Base-by-base conservation (phyloP, 2,797 vertebrate species). In the Limnodromus scolopaceus region DNA sequence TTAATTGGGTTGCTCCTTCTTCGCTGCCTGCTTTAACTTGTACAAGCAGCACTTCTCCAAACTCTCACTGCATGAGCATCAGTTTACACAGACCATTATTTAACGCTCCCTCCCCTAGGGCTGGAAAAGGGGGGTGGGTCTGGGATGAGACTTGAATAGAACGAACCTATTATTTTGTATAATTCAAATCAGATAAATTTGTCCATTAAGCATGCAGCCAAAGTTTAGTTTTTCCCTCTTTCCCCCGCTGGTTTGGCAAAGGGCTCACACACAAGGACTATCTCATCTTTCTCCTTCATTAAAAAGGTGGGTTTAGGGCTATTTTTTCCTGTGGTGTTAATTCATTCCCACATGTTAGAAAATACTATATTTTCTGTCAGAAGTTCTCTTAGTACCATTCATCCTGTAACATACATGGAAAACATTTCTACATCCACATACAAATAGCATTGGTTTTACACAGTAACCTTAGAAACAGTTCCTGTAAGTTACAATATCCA, bases 51-150 rank as follows among this genome's bases (percentile, higher is more conserved):
- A 49, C 95, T 92, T 89, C 95, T 84, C 84, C 81, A 75, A 93
- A 87, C 96, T 78, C 94, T 86, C 45, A 49, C 93, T 83, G 97
- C 93, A 92, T 48, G 94, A 96, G 97, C 97, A 97, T 98, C 98
- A 94, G 97, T 97, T 98, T 97, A 98, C 98, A 97, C 91, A 95
- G 97, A 81, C 95, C 96, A 95, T 97, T 94, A 97, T 97, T 95
- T 96, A 97, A 96, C 78, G 49, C 95, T 96, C 97, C 97, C 97
- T 97, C 97, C 98, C 97, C 95, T 93, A 87, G 90, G 93, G 93
- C 96, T 94, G 96, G 96, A 64, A 66, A 80, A 96, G 95, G 94
- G 96, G 97, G 92, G 96, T 95, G 96, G 97, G 96, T 93, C 96
- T 92, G 95, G 89, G 94, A 93, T 95, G 81, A 95, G 88, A 92